A percentile compares a stretch with the other conserved stretches of the same genome.
Conservation (phyloP, 2,888 invertebrate genomes). For the Xanthostigma xanthostigma region DNA sequence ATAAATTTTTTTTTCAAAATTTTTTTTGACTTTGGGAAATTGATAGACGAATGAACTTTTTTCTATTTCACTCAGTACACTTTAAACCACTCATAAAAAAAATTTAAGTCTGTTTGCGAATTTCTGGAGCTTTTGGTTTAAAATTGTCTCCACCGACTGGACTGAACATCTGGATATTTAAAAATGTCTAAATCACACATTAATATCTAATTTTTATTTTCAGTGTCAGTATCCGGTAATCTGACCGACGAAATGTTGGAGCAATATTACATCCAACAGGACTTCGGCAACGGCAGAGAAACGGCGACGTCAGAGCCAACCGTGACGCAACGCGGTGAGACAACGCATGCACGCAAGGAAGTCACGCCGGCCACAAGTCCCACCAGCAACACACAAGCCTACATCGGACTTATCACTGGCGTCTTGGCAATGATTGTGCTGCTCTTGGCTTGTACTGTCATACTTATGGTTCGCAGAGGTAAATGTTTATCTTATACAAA, state of each 20-base stretch:
- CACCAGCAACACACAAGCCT: constrained; percentile 39
- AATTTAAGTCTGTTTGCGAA: no score
- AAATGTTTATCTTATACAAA: no score
- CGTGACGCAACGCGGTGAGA: constrained; percentile 29
- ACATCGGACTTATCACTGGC: constrained; percentile 46
- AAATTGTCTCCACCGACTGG: no score
- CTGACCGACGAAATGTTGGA: constrained; percentile 43
- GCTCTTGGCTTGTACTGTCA: constrained; percentile 45
- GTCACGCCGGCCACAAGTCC: constrained; percentile 41
- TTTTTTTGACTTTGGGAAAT: no score
- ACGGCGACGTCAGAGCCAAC: constrained; percentile 23
- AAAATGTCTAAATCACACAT: not conserved
- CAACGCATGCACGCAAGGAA: constrained; percentile 33
- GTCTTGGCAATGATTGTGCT: constrained; percentile 49
- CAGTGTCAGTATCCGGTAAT: constrained; percentile 37
- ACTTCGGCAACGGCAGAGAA: constrained; percentile 15
- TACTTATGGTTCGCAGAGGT: constrained; percentile 49
- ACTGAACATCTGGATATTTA: not conserved
- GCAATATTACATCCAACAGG: constrained; percentile 43
- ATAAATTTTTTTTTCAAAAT: no score
- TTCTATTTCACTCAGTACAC: no score
- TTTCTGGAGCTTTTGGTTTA: no score
- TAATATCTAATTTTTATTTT: not conserved
- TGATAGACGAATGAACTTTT: no score
- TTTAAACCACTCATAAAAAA: no score